phyloP scores from a whole-genome alignment of 1,140 invertebrate species.

The Batillaria attramentaria region DNA sequence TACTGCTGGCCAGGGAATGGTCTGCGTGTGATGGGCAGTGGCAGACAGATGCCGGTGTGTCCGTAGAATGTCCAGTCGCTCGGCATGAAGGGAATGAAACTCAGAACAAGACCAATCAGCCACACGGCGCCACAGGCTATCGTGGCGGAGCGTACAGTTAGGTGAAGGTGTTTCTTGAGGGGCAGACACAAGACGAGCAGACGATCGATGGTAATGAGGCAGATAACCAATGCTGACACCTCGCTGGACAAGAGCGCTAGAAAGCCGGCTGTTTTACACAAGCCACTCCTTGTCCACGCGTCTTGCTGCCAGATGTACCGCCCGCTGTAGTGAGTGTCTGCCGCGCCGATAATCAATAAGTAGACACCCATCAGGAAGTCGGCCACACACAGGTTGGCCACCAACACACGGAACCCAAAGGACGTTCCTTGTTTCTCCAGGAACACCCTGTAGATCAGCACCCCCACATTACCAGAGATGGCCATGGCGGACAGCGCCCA shows the following conservation, averaged over 20 bases:
- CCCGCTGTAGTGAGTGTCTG: too few species aligned
- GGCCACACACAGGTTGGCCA: too few species aligned
- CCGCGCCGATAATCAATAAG: not conserved
- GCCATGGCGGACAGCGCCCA: not conserved
- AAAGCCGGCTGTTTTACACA: not conserved
- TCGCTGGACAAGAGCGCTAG: not conserved
- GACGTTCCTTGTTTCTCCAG: not conserved
- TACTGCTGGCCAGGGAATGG: too few species aligned
- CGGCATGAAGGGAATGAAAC: not conserved
- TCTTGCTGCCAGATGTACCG: too few species aligned
- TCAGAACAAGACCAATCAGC: not conserved
- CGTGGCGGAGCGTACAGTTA: not conserved
- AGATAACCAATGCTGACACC: too few species aligned
- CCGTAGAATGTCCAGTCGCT: too few species aligned
- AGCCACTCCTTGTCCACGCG: not conserved
- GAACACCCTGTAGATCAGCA: too few species aligned
- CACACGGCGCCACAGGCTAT: not conserved
- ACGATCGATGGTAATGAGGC: not conserved
- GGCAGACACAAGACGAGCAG: not conserved
- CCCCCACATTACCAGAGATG: not conserved
- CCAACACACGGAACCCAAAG: not conserved
- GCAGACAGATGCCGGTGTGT: too few species aligned
- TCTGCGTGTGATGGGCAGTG: too few species aligned
- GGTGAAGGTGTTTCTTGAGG: not conserved
- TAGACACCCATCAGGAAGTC: not conserved